Percentiles rank a stretch among this genome's conserved stretches.
Conservation (phyloP, 2,888 invertebrate genomes). For the Nasonia oneida region DNA sequence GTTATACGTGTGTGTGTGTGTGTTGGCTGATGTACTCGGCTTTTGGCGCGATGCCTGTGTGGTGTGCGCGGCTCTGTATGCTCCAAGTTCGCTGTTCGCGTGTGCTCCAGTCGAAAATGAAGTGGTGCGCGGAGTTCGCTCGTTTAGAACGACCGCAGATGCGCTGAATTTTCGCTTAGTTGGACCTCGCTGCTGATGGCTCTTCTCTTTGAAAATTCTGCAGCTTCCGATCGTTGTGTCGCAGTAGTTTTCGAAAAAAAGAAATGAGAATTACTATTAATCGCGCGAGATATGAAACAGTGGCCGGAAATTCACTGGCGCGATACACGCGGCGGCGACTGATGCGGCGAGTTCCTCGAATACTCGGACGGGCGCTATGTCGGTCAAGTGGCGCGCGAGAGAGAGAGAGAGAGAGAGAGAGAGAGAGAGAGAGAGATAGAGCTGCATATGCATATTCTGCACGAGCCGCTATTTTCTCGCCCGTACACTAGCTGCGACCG, state of each 20-base stretch:
- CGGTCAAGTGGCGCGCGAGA: conserved; percentile 14
- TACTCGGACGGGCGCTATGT: conserved; percentile 24
- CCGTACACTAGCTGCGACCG: not conserved
- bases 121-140: not conserved
- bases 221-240: no score
- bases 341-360: conserved; percentile 30
- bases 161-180: not conserved
- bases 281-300: not conserved
- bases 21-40: not conserved
- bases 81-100: not conserved
- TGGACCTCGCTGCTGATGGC: not conserved
- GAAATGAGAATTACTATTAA: not conserved
- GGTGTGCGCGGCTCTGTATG: not conserved
- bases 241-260: no score
- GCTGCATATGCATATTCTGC: conserved; percentile 41
- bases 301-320: not conserved
- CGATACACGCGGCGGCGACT: not conserved
- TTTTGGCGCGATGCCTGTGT: conserved; percentile 5
- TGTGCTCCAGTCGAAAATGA: not conserved
- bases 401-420: no score
- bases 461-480: conserved; percentile 30
- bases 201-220: not conserved
- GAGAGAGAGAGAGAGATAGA: no score
- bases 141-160: not conserved
- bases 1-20: conserved; percentile 4